Evolutionary conservation across 2,113 vertebrate genomes (phyloP), one percentile per base, ranked within the genome.

Genomic region (Syrrhaptes paradoxus): DNA sequence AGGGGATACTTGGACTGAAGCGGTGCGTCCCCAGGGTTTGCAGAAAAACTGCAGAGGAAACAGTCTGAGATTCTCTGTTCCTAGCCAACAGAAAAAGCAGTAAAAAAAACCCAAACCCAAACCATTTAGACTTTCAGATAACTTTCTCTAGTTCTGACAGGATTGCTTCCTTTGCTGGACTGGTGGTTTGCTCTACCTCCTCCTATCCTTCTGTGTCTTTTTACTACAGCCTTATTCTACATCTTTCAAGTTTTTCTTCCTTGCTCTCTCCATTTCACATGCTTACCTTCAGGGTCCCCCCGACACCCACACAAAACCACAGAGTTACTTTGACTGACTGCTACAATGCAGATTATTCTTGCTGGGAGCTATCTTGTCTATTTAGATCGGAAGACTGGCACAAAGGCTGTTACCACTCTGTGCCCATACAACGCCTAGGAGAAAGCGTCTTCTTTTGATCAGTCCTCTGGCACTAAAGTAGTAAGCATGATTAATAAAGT

Each of bases 181-280:
- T 14, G 15, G 36, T 68, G 54, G 24, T 58, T 85, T 86, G 63
- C 46, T 83, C 48, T 55, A 21, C 20, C 72, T 79, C 66, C 34
- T 84, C 57, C 49, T 66, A 34, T 51, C 89, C 78, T 81, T 74
- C 54, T 0, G 0, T 38, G 8, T 32, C 28, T 57, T 76, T 92
- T 78, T 65, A 75, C 48, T 57, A 89, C 29, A 70, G 61, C n/a
- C 11, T 41, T 75, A 74, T 49, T 78, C 81, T 48, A 3, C 10
- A 90, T 20, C 68, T 86, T 96, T 90, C 92, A 63, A 61, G 93
- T 84, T 95, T 96, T 93, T 89, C 89, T 87, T 90, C 90, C 55
- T 75, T 54, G 45, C 31, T 88, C 29, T 84, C 72, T 57, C 63
- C 13, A 58, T 41, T 75, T 93, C 82, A 90, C 63, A 88, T 31